Evolutionary conservation across 2,113 vertebrate genomes (phyloP), one percentile per base, ranked within the genome.

Genomic region (Oreochromis niloticus): DNA sequence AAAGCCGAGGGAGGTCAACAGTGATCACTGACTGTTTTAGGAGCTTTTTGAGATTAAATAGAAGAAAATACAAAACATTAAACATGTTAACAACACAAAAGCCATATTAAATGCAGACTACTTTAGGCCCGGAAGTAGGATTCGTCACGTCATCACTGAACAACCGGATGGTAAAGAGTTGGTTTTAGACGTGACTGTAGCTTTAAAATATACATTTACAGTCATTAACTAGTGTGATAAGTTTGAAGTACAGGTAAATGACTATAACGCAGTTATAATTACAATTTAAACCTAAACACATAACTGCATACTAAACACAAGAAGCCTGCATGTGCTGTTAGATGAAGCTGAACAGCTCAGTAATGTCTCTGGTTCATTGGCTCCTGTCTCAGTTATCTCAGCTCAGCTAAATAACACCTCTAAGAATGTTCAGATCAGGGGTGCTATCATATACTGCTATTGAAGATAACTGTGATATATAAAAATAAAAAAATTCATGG

Each of bases 151-250:
- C 22, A 24, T 24, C 22, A 24, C 22, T 24, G 22, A 24, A 24
- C 22, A 24, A 24, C 22, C 22, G 22, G 22, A 24, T 30, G 41
- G 24, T 9, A 30, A 19, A 17, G 1, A 30, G 6, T 48, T 75
- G 14, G 24, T 48, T 75, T 75, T 75, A 17, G 68, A 75, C 0
- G 2, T 0, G 1, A 17, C 39, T 6, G n/a, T 9, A 43, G 36
- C n/a, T 24, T 43, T 71, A 71, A 14, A 24, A 43, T 43, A 43
- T 71, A 43, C 3, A 43, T 71, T 43, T 16, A 30, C 22, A 75
- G 41, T 75, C 24, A 48, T 17, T 48, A 48, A 73, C 22, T 46
- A 71, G 36, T 24, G 24, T 24, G n/a, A 68, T 41, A 24, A 11
- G 41, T 75, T 75, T 75, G 22, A 75, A 48, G n/a, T 30, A 75